Evolutionary conservation across 1,140 invertebrate genomes (phyloP), one percentile per base, ranked within the genome.

Genomic region (Cotesia glomerata): DNA sequence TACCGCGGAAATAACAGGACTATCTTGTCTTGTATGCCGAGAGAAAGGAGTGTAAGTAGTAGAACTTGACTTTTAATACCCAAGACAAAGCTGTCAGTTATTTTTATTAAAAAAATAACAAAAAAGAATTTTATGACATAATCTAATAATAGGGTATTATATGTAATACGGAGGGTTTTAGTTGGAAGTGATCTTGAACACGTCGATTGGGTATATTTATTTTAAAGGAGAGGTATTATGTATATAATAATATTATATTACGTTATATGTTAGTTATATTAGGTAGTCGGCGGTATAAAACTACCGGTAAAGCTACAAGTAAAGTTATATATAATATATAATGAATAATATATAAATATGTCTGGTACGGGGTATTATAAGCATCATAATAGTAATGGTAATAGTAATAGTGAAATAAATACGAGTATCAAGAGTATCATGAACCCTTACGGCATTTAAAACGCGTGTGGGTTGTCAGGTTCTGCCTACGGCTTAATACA

Each of bases 1-100:
- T 69, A 54, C 67, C 36, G 67, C 67, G 56, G 67, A 54, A 69
- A 69, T 69, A 69, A 59, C 35, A 26, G 18, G 54, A 16, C 16
- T 45, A 69, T 14, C 59, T 26, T 9, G 26, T 61, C 9, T n/a
- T n/a, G 32, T 59, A 9, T 59, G 67, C 58, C 54, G 45, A 35
- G 26, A 18, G 64, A 66, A 4, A 54, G 18, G 32, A 18, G 34
- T 18, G 2, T 26, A 34, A 35, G 34, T 56, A 69, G 59, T 59
- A 36, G 16, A 18, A 54, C 14, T 35, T 14, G 56, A 16, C 56
- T 69, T 35, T 59, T 14, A 14, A 56, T 59, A 69, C 32, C 13
- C 14, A 69, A 59, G 35, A 69, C 32, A 69, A 58, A 59, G 54
- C 59, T 62, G 59, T 62, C 35, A 62, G 11, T 62, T 5, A 36